Evolutionary conservation across 2,888 invertebrate genomes (phyloP), one percentile per base, ranked within the genome.

Genomic region (Caenorhabditis becei): DNA sequence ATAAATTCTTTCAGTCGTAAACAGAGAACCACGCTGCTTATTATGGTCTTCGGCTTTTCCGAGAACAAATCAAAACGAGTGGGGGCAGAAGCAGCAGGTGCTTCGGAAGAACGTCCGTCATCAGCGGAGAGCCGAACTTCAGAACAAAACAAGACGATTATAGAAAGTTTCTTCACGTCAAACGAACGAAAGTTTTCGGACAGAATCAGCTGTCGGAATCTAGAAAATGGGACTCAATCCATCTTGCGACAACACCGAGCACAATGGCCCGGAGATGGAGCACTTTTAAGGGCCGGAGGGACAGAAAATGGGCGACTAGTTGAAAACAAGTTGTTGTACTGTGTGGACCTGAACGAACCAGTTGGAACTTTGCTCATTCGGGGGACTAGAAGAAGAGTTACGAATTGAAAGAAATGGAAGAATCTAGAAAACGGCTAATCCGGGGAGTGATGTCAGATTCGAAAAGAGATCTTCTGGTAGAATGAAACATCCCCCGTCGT

Each of bases 211-310:
- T 28, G 32, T 56, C 20, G 35, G 26, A 37, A 49, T 61, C 59
- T 49, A 59, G 51, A 59, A 70, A 61, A 49, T 41, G 49, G 47
- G 72, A n/a, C n/a, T 49, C 63, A 56, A 72, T 72, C 63, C 63
- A 63, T 72, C 72, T 63, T 71, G 20, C 24, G 28, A 28, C 8
- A 24, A 53, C 24, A 32, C n/a, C 26, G 10, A 24, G 61, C 41
- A 53, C 23, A 37, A 41, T 26, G n/a, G 35, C 26, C n/a, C 37
- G 35, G 37, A 71, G 54, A 62, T 53, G 56, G 63, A 62, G 62
- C 32, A 63, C 62, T 71, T 62, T 70, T 32, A 59, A 35, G 32
- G n/a, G 47, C 28, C 54, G 28, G 32, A 18, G 23, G 37, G 37
- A 61, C 2, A 61, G 32, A 37, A 28, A 51, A 51, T 32, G 44